Evolutionary conservation across 1,140 invertebrate genomes (phyloP), one percentile per base, ranked within the genome.

Genomic region (Listronotus bonariensis): DNA sequence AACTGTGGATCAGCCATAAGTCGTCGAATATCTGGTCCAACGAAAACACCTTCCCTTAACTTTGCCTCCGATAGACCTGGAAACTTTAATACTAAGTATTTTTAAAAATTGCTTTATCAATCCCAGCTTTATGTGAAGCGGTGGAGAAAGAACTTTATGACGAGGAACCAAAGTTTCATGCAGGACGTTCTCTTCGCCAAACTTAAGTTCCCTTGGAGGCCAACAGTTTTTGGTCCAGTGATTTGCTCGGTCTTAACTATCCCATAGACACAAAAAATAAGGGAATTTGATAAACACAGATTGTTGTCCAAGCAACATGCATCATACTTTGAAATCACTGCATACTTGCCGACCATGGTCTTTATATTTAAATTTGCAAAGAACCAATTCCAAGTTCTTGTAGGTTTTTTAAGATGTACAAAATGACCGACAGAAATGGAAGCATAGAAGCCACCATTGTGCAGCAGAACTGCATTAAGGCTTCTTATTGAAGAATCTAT

Each of bases 401-500:
- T 40, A 38, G 34, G 31, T 57, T 57, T 45, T 12, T 57, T 45
- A 11, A 34, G 31, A 43, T 26, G 15, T 59, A 48, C 31, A 0
- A 12, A 59, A n/a, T 38, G 32, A 34, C 32, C 32, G 32, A 34
- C 32, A 34, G 32, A 9, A 34, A 51, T 38, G 36, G 49, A 61
- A 52, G 48, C 58, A 52, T 46, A 59, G 32, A 59, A 48, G 46
- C 31, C 41, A 11, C 36, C 31, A 14, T 1, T 59, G 5, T 59
- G 56, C 31, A 26, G 40, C 56, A 46, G 31, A 46, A 48, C 42
- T 59, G 31, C 43, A 46, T 40, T 0, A 34, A 46, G 42, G 20
- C 41, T 32, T 45, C 54, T 42, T 12, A 49, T 59, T 59, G 45
- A 49, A 34, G 55, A 15, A 57, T 57, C 40, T 57, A 45, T 57